These are phyloP conservation scores for Hassar affinis DNA, from an alignment of 2,113 vertebrate genomes.

Conservation along the genomic window DNA sequence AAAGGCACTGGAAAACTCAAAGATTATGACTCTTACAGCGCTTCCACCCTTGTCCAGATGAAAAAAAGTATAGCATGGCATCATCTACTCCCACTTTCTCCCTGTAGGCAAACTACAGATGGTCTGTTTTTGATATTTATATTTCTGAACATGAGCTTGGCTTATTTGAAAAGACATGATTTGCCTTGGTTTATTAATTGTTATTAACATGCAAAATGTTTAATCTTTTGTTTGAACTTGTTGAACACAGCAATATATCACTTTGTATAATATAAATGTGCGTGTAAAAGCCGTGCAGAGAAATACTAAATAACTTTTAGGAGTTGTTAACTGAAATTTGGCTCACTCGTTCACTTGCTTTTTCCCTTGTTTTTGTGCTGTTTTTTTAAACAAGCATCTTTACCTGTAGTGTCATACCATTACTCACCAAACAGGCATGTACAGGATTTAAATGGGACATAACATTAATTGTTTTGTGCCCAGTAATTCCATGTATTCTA, in stretches of 20 bases:
- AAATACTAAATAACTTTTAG: neutral
- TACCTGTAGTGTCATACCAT: slow-evolving; percentile 74
- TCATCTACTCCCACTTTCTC: too few species aligned
- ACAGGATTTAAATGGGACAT: slow-evolving; percentile 55
- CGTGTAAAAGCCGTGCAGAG: neutral
- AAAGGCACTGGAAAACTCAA: too few species aligned
- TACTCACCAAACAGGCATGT: slow-evolving; percentile 56
- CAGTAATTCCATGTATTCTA: slow-evolving; percentile 25
- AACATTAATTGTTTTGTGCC: slow-evolving; percentile 25
- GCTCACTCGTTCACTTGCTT: slow-evolving; percentile 47
- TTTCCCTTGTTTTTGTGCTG: slow-evolving; percentile 75
- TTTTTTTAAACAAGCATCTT: slow-evolving; percentile 95
- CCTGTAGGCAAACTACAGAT: too few species aligned
- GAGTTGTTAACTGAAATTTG: slow-evolving; percentile 8
- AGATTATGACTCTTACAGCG: too few species aligned
- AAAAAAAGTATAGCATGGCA: too few species aligned
- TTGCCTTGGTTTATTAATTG: neutral
- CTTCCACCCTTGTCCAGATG: too few species aligned
- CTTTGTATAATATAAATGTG: slow-evolving; percentile 39
- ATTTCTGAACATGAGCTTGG: slow-evolving; percentile 18
- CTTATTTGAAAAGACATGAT: neutral
- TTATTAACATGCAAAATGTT: neutral
- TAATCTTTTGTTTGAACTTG: neutral
- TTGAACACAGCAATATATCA: slow-evolving; percentile 28
- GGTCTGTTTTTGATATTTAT: too few species aligned